Conservation (phyloP, 2,888 invertebrate genomes). For the Pachymerium ferrugineum region DNA sequence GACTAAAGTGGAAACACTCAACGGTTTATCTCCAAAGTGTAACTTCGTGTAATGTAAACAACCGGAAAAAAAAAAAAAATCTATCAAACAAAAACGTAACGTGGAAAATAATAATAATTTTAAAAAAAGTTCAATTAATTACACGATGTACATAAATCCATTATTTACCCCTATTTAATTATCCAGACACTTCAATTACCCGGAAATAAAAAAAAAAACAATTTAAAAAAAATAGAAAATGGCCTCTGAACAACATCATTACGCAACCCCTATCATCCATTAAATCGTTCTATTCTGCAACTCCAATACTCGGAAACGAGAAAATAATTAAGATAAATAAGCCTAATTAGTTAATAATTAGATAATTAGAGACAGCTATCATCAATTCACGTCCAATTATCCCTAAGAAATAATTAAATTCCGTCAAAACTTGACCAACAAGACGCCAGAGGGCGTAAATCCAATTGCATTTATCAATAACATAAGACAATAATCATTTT, state of each 20-base stretch:
- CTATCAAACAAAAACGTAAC: too few species aligned
- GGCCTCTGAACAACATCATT: too few species aligned
- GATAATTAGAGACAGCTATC: constrained; percentile 25
- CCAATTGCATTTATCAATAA: constrained; percentile 3
- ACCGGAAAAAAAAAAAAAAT: neutral
- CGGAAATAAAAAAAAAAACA: neutral
- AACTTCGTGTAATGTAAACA: constrained; percentile 13
- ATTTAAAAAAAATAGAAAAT: neutral
- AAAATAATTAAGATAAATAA: constrained; percentile 22
- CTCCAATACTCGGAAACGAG: neutral
- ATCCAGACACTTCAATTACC: too few species aligned
- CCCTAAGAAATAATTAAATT: constrained; percentile 17
- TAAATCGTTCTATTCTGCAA: neutral
- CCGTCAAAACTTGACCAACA: neutral
- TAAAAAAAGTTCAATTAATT: too few species aligned
- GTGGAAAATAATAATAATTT: too few species aligned
- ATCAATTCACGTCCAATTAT: constrained; percentile 16
- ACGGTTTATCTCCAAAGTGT: constrained; percentile 3
- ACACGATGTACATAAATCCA: too few species aligned
- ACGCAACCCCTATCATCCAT: too few species aligned
- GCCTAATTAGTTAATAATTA: constrained; percentile 25
- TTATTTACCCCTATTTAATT: too few species aligned
- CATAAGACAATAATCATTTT: constrained; percentile 1
- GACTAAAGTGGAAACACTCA: constrained; percentile 22
- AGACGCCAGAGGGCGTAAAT: neutral